Evolutionary conservation across 64 coral and sea anemone species (phyloP).

Genomic region (Actinia equina): DNA sequence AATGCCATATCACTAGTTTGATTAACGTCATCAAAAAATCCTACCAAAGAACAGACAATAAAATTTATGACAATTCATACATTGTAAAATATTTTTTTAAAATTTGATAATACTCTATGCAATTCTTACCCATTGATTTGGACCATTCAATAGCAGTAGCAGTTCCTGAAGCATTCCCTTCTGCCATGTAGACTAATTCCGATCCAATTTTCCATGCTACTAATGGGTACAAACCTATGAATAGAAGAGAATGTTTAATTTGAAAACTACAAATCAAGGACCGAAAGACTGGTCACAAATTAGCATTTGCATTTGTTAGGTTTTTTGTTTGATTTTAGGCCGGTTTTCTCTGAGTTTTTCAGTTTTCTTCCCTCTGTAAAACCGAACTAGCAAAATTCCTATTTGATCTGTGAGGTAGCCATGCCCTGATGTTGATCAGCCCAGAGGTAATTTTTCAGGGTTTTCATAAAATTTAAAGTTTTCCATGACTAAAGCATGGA

Average conservation of each 20-base stretch:
- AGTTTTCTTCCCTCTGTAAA: too few relatives aligned
- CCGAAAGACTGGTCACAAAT: not conserved
- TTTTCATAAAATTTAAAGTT: too few relatives aligned
- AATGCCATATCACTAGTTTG: slow-evolving; percentile 88
- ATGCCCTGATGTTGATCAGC: too few relatives aligned
- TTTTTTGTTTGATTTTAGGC: too few relatives aligned
- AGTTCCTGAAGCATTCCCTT: slow-evolving; percentile 79
- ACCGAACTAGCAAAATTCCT: too few relatives aligned
- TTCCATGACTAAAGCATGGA: too few relatives aligned
- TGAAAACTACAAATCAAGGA: not conserved
- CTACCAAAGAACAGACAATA: slow-evolving; percentile 23
- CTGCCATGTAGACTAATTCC: slow-evolving; percentile 80
- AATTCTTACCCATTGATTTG: slow-evolving; percentile 68
- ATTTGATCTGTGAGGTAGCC: too few relatives aligned
- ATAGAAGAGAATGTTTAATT: not conserved
- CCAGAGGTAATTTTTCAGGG: too few relatives aligned
- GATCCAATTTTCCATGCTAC: slow-evolving; percentile 96
- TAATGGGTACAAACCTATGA: slow-evolving; percentile 81
- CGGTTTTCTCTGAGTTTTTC: too few relatives aligned
- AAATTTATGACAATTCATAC: not conserved
- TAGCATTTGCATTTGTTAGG: too few relatives aligned
- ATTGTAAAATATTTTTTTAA: not conserved
- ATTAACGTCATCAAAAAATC: slow-evolving; percentile 81
- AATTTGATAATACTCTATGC: too few relatives aligned
- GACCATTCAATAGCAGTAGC: slow-evolving; percentile 93